Base-by-base conservation (phyloP, 2,888 invertebrate genomes). In the Linyphia triangularis region DNA sequence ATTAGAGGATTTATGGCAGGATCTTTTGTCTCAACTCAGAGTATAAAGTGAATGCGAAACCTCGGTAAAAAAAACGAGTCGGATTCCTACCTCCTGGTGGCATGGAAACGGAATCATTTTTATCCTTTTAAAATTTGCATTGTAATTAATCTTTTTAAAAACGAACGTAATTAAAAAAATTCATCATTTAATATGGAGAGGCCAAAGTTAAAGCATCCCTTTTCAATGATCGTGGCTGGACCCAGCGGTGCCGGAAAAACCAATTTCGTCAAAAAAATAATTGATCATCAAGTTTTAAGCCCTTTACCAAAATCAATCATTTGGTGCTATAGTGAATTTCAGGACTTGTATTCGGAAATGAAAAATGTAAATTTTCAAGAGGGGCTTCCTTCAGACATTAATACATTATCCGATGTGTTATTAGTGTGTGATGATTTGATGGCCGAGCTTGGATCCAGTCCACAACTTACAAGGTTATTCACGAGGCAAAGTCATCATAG, bases 391-490 rank as follows among this genome's bases (percentile, higher is more conserved):
- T 6, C 72, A 4, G n/a, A 72, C 24, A 2, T 72, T 10, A 51
- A 51, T 22, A n/a, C n/a, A n/a, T n/a, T n/a, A n/a, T 3, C 43
- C 4, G 19, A 33, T 19, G 2, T 19, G 16, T 30, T 69, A 16
- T 19, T 77, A 2, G 16, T 88, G 2, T 40, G 77, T 19, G 88
- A 88, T 77, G 88, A 88, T 70, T 30, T 83, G 72, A 69, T 88
- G 63, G 1, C 16, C 7, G 83, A 88, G 40, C 26, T 83, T 30
- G 40, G 28, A 5, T 51, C 77, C n/a, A 30, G 70, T 7, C 22
- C 67, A 59, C 33, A 59, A 57, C 37, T 88, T 13, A 43, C 72
- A 19, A 73, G 59, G 22, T 10, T 85, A 7, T 89, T 89, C 51
- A 89, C 85, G 2, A 89, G 81, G 63, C 37, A 37, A 69, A 57